Evolutionary conservation across 2,797 vertebrate genomes (phyloP).

Genomic region (Leuciscus waleckii): DNA sequence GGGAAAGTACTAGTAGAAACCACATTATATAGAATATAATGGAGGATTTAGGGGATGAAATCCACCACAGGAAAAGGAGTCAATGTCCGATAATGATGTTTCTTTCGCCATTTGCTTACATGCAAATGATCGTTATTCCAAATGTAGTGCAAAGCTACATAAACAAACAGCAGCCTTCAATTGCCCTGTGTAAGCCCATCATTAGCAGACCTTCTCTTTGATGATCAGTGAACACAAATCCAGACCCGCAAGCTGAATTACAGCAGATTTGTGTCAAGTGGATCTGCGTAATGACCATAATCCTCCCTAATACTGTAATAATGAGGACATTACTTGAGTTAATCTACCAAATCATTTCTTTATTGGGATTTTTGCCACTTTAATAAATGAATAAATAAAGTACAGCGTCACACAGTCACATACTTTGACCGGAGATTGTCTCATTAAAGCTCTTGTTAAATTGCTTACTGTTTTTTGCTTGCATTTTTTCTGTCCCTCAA

Average conservation of each 20-base stretch:
- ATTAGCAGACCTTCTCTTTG: constrained; percentile 19
- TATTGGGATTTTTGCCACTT: background rate
- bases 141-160: background rate
- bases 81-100: background rate
- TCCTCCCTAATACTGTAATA: constrained; percentile 38
- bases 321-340: constrained; percentile 10
- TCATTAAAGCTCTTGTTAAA: background rate
- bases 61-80: background rate
- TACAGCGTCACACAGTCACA: background rate
- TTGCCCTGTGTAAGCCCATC: background rate
- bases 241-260: constrained; percentile 6
- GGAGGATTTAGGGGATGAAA: background rate
- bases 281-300: constrained; percentile 30
- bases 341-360: background rate
- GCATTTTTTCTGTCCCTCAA: background rate
- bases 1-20: background rate
- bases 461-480: background rate
- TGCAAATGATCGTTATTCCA: background rate
- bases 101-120: background rate
- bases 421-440: background rate
- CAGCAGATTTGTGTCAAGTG: constrained; percentile 23
- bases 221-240: constrained; percentile 17
- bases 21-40: background rate
- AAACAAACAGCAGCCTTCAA: background rate
- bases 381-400: background rate